A percentile compares a stretch with the other conserved stretches of the same genome.
These are phyloP conservation scores for Zapornia atra DNA, from an alignment of 2,113 vertebrate genomes.

Conservation along the genomic window DNA sequence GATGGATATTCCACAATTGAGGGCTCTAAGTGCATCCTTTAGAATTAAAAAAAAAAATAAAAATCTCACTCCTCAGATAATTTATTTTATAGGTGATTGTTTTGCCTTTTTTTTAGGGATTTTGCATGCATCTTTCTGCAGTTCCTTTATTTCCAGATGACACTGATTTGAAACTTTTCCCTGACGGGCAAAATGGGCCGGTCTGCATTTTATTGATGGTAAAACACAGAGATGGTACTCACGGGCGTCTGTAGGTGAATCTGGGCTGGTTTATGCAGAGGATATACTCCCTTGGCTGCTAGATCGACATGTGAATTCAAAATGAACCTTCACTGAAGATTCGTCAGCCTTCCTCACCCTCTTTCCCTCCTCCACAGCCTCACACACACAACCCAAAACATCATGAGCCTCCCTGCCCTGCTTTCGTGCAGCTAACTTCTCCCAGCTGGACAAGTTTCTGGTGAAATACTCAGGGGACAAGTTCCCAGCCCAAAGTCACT, in stretches of 20 bases:
- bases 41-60: background rate
- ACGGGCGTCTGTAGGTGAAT: conserved; percentile 9
- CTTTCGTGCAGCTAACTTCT: background rate
- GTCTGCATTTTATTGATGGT: background rate
- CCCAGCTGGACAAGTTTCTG: rapidly evolving
- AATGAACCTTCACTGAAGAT: background rate
- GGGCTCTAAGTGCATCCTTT: conserved; percentile 51
- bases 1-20: conserved; percentile 61
- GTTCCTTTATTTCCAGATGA: conserved; percentile 38
- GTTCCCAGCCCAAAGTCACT: background rate
- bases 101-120: background rate
- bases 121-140: background rate
- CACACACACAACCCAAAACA: background rate
- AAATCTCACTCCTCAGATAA: background rate
- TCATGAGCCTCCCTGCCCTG: background rate
- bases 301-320: background rate
- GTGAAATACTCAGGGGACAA: background rate
- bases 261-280: background rate
- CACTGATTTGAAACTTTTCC: conserved; percentile 34
- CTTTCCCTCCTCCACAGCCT: background rate
- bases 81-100: conserved; percentile 47
- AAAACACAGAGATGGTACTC: background rate
- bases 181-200: background rate
- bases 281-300: background rate
- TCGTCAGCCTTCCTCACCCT: background rate